Conservation (phyloP, 2,113 vertebrate species). For the Urocynchramus pylzowi region DNA sequence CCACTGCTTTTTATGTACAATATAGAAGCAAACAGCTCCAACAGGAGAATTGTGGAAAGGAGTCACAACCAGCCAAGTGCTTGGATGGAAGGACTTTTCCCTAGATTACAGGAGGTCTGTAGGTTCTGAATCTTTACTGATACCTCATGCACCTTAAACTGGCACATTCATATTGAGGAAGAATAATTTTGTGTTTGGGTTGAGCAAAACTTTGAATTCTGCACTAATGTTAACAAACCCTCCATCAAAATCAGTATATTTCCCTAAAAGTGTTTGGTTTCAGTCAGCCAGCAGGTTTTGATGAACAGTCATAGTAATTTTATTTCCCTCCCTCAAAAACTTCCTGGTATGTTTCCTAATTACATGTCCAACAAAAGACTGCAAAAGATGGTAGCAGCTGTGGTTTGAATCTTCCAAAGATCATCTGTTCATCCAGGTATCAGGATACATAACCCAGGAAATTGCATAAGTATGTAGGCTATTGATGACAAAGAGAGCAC, state of each 20-base stretch:
- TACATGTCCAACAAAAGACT: neutral
- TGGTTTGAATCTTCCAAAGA: neutral
- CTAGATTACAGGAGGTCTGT: neutral
- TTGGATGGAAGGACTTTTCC: neutral
- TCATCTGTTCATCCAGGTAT: neutral
- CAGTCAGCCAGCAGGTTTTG: neutral
- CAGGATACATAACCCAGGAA: neutral
- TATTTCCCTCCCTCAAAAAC: neutral
- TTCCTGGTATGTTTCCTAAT: neutral
- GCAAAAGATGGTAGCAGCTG: neutral
- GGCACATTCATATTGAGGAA: neutral
- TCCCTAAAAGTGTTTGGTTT: neutral
- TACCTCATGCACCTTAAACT: neutral
- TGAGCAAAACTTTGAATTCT: neutral
- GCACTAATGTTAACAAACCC: neutral
- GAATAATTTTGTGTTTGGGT: neutral
- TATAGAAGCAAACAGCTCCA: neutral
- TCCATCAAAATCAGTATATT: neutral
- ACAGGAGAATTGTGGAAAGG: neutral
- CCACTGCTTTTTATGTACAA: neutral
- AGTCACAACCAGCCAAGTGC: neutral
- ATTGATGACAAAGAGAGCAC: neutral
- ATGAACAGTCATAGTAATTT: neutral
- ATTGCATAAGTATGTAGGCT: conserved; percentile 8
- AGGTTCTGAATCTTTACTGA: neutral